Conservation (phyloP, 2,797 vertebrate species). For the Pseudochirops cupreus region DNA sequence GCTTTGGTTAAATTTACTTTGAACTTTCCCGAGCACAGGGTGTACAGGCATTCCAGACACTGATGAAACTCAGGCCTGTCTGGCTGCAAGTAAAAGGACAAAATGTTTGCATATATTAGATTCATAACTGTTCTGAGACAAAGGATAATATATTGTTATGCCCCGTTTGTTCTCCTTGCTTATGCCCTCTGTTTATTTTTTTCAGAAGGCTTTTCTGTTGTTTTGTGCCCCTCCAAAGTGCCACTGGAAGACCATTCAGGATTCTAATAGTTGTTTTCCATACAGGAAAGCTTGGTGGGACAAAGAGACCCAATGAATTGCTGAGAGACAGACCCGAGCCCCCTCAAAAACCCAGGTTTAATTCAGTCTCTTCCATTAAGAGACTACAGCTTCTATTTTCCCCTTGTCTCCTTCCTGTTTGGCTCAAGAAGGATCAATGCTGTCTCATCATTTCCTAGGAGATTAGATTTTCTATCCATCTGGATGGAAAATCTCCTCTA, state of each 20-base stretch:
- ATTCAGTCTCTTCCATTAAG: neutral
- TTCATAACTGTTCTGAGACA: slow-evolving; percentile 27
- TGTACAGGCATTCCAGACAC: slow-evolving; percentile 63
- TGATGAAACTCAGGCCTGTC: slow-evolving; percentile 14
- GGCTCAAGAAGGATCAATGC: slow-evolving; percentile 48
- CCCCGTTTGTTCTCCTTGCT: neutral
- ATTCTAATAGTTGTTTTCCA: slow-evolving; percentile 59
- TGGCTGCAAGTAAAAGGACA: slow-evolving; percentile 29
- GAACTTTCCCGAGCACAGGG: slow-evolving; percentile 52
- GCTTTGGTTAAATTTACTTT: slow-evolving; percentile 70
- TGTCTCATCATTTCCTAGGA: slow-evolving; percentile 25
- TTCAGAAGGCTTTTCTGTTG: slow-evolving; percentile 32
- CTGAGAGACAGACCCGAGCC: slow-evolving; percentile 4
- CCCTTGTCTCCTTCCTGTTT: slow-evolving; percentile 40
- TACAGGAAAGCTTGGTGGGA: slow-evolving; percentile 44
- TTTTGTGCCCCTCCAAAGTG: slow-evolving; percentile 22
- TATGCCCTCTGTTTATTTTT: neutral
- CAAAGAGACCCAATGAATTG: slow-evolving; percentile 36
- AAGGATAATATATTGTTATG: slow-evolving; percentile 3
- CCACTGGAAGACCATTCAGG: slow-evolving; percentile 51
- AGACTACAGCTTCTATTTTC: slow-evolving; percentile 70
- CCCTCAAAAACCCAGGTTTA: neutral
- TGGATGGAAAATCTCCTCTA: slow-evolving; percentile 18
- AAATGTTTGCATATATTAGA: neutral
- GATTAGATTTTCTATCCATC: neutral